Conservation (phyloP, 64 coral and sea anemone species). For the Montipora sp. region DNA sequence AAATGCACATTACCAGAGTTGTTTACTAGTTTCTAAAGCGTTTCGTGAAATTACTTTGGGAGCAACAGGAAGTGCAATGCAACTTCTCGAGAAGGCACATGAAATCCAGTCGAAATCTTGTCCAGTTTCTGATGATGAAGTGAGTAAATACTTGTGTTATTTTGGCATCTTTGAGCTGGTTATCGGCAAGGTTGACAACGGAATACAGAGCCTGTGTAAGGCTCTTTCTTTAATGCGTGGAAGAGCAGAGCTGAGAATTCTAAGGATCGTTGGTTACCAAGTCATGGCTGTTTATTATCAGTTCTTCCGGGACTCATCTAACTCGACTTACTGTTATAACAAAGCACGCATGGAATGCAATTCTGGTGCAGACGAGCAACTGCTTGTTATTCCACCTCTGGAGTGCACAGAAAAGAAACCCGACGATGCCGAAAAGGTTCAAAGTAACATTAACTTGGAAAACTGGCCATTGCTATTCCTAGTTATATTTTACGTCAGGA, state of each 20-base stretch:
- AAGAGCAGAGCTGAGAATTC: neutral
- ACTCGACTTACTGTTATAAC: neutral
- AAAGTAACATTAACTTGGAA: neutral
- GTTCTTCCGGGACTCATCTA: neutral
- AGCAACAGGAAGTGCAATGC: neutral
- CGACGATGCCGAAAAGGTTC: neutral
- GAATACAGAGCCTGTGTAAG: neutral
- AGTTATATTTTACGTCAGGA: neutral
- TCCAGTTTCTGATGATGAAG: neutral
- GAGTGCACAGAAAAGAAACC: neutral
- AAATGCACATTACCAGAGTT: neutral
- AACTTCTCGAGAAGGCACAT: neutral
- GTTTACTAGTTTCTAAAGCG: neutral
- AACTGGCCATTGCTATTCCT: neutral
- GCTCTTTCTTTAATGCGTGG: neutral
- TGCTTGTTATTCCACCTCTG: neutral
- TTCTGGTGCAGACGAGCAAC: neutral
- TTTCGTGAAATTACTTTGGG: neutral
- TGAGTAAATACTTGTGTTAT: neutral
- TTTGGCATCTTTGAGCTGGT: conserved; percentile 2
- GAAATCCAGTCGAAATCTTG: neutral
- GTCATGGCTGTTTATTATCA: neutral
- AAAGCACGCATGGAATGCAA: neutral
- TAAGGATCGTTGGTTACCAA: neutral
- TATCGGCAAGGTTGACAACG: neutral